phyloP scores from a whole-genome alignment of 2,797 vertebrate genomes.

The Ctenopoma kingsleyae region DNA sequence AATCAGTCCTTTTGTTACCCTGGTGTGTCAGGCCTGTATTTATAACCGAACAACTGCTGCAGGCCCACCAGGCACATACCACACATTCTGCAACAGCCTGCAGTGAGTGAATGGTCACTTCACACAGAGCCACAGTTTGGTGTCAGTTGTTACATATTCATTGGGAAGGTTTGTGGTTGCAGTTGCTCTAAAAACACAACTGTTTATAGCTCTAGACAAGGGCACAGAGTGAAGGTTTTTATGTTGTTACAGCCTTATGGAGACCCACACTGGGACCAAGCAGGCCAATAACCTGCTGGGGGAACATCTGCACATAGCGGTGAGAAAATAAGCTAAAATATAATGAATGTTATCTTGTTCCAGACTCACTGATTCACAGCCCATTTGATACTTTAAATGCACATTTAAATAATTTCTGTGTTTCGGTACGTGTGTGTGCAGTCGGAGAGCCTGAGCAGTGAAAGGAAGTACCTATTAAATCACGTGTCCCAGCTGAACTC shows the following conservation, averaged over 20 bases:
- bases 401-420: neutral
- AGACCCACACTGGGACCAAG: conserved; percentile 78
- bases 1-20: conserved; percentile 9
- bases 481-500: conserved; percentile 77
- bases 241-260: conserved; percentile 74
- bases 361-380: conserved; percentile 4
- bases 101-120: conserved; percentile 45
- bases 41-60: conserved; percentile 43
- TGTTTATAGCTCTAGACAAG: neutral
- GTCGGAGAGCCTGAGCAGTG: conserved; percentile 78
- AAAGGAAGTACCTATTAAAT: conserved; percentile 78
- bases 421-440: conserved; percentile 48
- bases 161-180: conserved; percentile 18
- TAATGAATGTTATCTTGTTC: neutral
- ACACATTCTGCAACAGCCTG: conserved; percentile 37
- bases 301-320: conserved; percentile 80
- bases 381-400: neutral
- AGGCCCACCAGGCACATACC: conserved; percentile 50
- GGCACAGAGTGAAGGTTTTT: neutral
- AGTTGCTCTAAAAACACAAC: conserved; percentile 38
- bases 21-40: conserved; percentile 27
- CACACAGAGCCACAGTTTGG: conserved; percentile 24
- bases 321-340: conserved; percentile 56
- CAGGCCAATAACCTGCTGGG: conserved; percentile 77
- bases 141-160: conserved; percentile 44